phyloP scores from a whole-genome alignment of 1,140 invertebrate genomes.

The Potamilus streckersoni region DNA sequence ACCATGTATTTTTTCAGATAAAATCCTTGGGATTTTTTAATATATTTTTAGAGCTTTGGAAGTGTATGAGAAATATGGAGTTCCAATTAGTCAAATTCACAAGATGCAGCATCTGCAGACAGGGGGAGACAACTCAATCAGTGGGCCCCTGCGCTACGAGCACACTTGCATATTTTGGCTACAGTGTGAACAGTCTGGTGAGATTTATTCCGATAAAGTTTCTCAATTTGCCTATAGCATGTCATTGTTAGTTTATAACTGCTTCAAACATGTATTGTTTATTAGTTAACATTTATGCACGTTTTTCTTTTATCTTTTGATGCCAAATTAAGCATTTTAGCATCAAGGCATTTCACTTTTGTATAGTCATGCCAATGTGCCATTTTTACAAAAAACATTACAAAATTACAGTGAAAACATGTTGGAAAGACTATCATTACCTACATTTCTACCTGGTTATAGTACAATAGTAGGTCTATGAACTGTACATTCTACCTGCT shows the following conservation, averaged over 20 bases:
- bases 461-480: too few species aligned
- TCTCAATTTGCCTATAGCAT: neutral
- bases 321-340: too few species aligned
- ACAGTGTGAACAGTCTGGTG: conserved; percentile 80
- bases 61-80: conserved; percentile 77
- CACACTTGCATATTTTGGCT: conserved; percentile 83
- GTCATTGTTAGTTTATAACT: neutral
- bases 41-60: conserved; percentile 76
- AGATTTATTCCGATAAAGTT: neutral
- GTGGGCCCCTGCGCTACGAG: conserved; percentile 80
- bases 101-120: conserved; percentile 75
- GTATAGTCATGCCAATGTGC: too few species aligned
- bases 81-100: conserved; percentile 79
- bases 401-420: too few species aligned
- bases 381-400: too few species aligned
- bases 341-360: too few species aligned
- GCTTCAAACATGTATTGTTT: neutral
- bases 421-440: too few species aligned
- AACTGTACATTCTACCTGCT: too few species aligned
- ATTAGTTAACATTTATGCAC: neutral
- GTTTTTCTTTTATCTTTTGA: neutral
- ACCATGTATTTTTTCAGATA: too few species aligned
- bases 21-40: neutral
- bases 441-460: too few species aligned
- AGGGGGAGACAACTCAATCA: conserved; percentile 71